Evolutionary conservation across 2,888 invertebrate genomes (phyloP).

Genomic region (Leptinotarsa rubiginosa): DNA sequence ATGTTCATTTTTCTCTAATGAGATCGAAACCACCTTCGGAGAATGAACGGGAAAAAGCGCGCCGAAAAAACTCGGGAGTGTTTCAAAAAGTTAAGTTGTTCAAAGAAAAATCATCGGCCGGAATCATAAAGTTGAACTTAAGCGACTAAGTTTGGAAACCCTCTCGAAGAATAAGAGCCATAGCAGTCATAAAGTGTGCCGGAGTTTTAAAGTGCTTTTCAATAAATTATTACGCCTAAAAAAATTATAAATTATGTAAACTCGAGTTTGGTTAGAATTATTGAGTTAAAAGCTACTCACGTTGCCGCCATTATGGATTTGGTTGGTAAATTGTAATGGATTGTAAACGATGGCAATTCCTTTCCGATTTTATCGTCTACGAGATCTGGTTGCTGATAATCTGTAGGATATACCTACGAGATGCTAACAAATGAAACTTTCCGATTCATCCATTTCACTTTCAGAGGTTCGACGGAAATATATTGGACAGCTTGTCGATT

Average conservation of each 20-base stretch:
- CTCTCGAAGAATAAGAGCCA: conserved; percentile 59
- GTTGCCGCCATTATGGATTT: conserved; percentile 52
- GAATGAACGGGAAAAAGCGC: conserved; percentile 2
- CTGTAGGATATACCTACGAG: conserved; percentile 6
- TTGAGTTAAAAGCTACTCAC: conserved; percentile 53
- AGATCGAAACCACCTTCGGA: not conserved
- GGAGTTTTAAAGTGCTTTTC: conserved; percentile 63
- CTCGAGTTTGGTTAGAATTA: conserved; percentile 48
- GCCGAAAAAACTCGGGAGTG: conserved; percentile 20
- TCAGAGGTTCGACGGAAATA: too few species aligned
- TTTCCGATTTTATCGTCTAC: conserved; percentile 14
- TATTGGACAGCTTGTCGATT: too few species aligned
- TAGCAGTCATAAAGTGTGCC: conserved; percentile 63
- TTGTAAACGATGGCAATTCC: conserved; percentile 32
- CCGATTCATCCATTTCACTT: too few species aligned
- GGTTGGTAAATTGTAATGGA: conserved; percentile 44
- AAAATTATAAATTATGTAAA: conserved; percentile 61
- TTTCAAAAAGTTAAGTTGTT: conserved; percentile 49
- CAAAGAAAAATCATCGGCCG: conserved; percentile 56
- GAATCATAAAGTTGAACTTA: conserved; percentile 60
- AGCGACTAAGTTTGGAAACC: conserved; percentile 58
- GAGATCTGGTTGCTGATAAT: conserved; percentile 14
- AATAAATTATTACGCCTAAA: conserved; percentile 64
- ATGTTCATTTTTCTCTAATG: conserved; percentile 20
- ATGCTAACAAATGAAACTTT: not conserved